A percentile compares a stretch with the other conserved stretches of the same genome.
Conservation (phyloP, 2,888 invertebrate genomes). For the Xanthorhoe spadicearia region DNA sequence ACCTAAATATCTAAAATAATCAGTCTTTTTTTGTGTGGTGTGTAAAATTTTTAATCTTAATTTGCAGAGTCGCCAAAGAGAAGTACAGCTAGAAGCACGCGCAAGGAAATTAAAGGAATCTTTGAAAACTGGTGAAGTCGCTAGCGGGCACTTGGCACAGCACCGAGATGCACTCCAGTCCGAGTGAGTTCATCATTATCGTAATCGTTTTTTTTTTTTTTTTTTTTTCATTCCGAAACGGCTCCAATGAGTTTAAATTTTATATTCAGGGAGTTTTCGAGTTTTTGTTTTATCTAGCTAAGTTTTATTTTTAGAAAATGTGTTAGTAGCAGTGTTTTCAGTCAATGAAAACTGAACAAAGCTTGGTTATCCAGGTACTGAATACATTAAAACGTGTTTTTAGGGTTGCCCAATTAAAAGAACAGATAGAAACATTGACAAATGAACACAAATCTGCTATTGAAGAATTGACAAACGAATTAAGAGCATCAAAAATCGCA, state of each 20-base stretch:
- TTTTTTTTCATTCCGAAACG: too few species aligned
- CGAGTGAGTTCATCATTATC: conserved; percentile 58
- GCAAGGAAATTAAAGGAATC: conserved; percentile 77
- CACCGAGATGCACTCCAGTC: conserved; percentile 68
- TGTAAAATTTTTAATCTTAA: background rate
- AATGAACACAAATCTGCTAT: conserved; percentile 59
- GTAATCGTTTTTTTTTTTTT: too few species aligned
- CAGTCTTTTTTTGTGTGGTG: background rate
- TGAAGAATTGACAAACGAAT: conserved; percentile 61
- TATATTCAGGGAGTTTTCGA: too few species aligned
- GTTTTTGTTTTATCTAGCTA: too few species aligned
- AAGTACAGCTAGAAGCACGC: conserved; percentile 74
- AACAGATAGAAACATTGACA: conserved; percentile 64
- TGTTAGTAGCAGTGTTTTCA: too few species aligned
- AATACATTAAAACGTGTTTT: background rate
- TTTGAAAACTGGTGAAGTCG: conserved; percentile 74
- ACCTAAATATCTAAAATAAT: background rate
- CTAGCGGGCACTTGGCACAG: conserved; percentile 67
- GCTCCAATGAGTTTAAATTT: too few species aligned
- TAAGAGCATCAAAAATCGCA: conserved; percentile 59
- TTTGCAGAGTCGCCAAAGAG: conserved; percentile 72
- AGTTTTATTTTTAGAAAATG: too few species aligned
- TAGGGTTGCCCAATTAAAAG: conserved; percentile 67
- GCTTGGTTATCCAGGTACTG: too few species aligned
- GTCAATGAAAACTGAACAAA: too few species aligned